Percentiles rank a stretch among this genome's conserved stretches.
These are phyloP conservation scores for Dasyornis broadbenti DNA, from an alignment of 2,113 vertebrate genomes.

Conservation along the genomic window DNA sequence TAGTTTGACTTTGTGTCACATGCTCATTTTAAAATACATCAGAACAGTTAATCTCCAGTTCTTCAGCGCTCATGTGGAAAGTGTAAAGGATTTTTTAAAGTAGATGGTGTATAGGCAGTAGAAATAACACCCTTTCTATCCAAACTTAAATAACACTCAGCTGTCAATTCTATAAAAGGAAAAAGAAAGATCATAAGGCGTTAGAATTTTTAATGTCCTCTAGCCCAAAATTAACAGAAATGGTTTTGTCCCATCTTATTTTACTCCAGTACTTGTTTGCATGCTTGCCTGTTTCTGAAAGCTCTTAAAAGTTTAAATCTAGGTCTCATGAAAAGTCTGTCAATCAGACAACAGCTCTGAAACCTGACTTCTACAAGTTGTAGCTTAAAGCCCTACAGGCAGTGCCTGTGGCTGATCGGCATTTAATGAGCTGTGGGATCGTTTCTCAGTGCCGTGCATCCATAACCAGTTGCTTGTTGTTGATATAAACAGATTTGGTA, in stretches of 20 bases:
- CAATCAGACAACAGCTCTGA: constrained; percentile 1
- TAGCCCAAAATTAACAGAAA: not conserved
- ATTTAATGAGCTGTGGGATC: constrained; percentile 42
- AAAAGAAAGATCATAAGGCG: not conserved
- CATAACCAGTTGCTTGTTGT: constrained; percentile 2
- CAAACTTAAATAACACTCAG: not conserved
- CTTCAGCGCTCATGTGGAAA: not conserved
- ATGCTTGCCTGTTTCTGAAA: not conserved
- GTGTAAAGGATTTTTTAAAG: not conserved
- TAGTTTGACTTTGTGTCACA: constrained; percentile 24
- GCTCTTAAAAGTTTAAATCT: constrained; percentile 10
- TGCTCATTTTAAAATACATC: constrained; percentile 29
- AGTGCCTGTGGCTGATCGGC: constrained; percentile 31
- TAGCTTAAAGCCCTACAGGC: constrained; percentile 31
- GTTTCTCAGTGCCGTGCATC: not conserved
- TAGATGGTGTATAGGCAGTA: not conserved
- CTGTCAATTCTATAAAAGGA: not conserved
- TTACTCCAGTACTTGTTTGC: not conserved
- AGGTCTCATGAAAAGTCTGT: constrained; percentile 11
- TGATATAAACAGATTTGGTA: constrained; percentile 11
- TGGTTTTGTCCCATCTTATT: not conserved
- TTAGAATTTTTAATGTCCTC: not conserved
- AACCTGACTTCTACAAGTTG: constrained; percentile 34
- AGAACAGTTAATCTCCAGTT: constrained; percentile 23
- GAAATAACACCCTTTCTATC: not conserved